Base-by-base conservation (phyloP, 2,888 invertebrate genomes). In the Tenthredo amoena region DNA sequence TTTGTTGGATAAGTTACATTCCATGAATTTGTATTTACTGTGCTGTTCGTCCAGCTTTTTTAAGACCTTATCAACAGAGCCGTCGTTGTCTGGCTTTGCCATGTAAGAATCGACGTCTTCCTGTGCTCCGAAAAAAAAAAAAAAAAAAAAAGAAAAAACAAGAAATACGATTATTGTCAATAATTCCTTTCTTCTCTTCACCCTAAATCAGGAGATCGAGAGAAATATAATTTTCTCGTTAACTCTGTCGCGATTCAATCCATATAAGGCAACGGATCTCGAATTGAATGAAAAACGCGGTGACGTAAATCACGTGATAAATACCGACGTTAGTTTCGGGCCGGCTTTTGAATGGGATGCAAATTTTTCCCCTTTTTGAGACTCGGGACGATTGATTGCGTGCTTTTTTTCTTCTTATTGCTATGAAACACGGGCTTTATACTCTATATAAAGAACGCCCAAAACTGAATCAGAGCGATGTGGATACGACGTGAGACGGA, bases 11-110 rank as follows among this genome's bases (percentile, higher is more conserved):
- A 99, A 95, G 93, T 98, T 99, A 90, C 96, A 96, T 94, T 99
- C 99, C 98, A 99, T 98, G 93, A 98, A 98, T 94, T 99, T 99
- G 93, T 99, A 99, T 95, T 99, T 99, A 86, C 97, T 97, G 94
- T 99, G 98, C 92, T 97, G 97, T 92, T 99, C 99, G 92, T 99
- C 99, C 86, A 99, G 94, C 90, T 95, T 96, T 91, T 96, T 96
- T 84, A 99, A 94, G 21, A 98, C 98, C 92, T 96, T 96, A 90
- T 99, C 98, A 2, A 97, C 98, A 87, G 97, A 96, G 81, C 96
- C 96, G 87, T 96, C 95, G 92, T 98, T 98, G 91, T 98, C 98
- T 21, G 97, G 95, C 90, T 96, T 94, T 87, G 95, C 95, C 98
- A 99, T 98, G 93, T 97, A 99, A 85, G 96, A 96, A 92, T 99